Evolutionary conservation across 1,140 invertebrate genomes (phyloP).

Genomic region (Calosoma granatense): DNA sequence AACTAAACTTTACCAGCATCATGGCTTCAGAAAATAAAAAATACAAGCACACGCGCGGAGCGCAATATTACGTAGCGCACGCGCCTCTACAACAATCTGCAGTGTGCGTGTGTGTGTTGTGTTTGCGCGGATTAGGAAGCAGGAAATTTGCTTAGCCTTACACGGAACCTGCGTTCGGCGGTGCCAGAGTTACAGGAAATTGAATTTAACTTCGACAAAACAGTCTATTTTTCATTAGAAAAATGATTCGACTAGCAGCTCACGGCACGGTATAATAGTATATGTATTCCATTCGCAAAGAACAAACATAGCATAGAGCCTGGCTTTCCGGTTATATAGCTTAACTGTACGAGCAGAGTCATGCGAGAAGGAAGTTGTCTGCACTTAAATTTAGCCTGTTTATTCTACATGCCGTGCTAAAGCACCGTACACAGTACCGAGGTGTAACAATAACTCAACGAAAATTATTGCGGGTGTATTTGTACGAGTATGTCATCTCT

Average conservation of each 20-base stretch:
- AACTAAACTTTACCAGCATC: background rate
- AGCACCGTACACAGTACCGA: too few relatives aligned
- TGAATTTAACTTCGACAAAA: constrained; percentile 7
- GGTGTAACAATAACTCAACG: too few relatives aligned
- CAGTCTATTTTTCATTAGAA: background rate
- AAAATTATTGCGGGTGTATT: too few relatives aligned
- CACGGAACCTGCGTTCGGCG: background rate
- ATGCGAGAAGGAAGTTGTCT: too few relatives aligned
- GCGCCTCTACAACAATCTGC: background rate
- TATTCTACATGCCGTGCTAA: too few relatives aligned
- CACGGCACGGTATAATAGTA: background rate
- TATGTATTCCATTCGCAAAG: too few relatives aligned
- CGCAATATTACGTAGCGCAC: background rate
- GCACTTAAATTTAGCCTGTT: too few relatives aligned
- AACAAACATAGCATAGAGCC: too few relatives aligned
- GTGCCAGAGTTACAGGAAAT: background rate
- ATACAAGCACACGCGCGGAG: too few relatives aligned
- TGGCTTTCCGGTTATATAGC: too few relatives aligned
- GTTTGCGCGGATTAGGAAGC: constrained; percentile 1
- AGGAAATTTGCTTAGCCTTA: background rate
- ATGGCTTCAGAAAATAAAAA: background rate
- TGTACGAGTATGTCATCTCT: too few relatives aligned
- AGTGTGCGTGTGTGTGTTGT: background rate
- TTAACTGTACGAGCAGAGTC: too few relatives aligned
- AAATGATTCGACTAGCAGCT: background rate